These are phyloP conservation scores for Calliopum simillimum DNA, from an alignment of 2,888 invertebrate genomes.

Conservation along the genomic window DNA sequence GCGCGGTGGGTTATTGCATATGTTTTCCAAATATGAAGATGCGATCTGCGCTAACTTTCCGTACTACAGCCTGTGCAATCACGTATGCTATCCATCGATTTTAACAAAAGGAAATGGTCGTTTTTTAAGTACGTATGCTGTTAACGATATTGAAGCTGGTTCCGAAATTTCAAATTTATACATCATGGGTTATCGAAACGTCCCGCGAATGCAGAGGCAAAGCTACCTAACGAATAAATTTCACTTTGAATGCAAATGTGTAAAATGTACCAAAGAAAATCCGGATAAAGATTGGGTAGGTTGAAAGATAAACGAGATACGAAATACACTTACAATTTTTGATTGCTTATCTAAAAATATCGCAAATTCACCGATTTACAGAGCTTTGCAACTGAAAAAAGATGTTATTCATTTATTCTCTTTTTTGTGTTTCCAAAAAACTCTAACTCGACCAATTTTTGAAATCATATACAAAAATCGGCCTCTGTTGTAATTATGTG, in stretches of 20 bases:
- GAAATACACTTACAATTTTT: too few relatives aligned
- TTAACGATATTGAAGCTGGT: constrained; percentile 73
- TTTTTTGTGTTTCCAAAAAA: too few relatives aligned
- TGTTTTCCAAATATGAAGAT: constrained; percentile 61
- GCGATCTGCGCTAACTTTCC: constrained; percentile 87
- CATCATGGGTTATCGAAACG: constrained; percentile 79
- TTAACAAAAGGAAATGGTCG: constrained; percentile 80
- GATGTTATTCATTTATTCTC: too few relatives aligned
- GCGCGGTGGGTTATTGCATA: constrained; percentile 52
- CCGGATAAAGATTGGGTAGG: constrained; percentile 55
- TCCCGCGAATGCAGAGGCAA: constrained; percentile 73
- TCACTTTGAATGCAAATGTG: constrained; percentile 82
- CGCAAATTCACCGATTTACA: too few relatives aligned
- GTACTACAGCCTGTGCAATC: constrained; percentile 90
- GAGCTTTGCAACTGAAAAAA: too few relatives aligned
- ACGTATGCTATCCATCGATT: constrained; percentile 89
- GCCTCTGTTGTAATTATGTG: too few relatives aligned
- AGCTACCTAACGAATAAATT: constrained; percentile 77
- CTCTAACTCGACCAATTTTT: too few relatives aligned
- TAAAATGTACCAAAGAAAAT: constrained; percentile 70
- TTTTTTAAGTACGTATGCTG: constrained; percentile 77
- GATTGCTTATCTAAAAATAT: too few relatives aligned
- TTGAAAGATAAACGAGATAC: too few relatives aligned
- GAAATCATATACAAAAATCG: too few relatives aligned
- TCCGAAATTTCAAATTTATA: constrained; percentile 88